Base-by-base conservation (phyloP, 1,140 invertebrate species). In the Lutraria rhynchaena region DNA sequence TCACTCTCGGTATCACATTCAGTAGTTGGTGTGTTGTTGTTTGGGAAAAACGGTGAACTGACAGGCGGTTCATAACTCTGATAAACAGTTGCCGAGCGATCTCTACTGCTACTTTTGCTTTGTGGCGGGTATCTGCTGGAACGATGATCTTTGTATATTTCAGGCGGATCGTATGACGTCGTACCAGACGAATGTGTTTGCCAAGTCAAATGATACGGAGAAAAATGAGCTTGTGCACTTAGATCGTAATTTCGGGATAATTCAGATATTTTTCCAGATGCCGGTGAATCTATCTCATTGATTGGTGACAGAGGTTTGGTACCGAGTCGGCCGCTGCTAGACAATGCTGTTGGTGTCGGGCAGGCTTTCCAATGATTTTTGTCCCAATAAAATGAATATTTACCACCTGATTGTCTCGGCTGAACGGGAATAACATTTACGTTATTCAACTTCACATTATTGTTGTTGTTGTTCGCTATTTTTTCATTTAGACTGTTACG, bases 21-120 rank as follows among this genome's bases (percentile, higher is more conserved):
- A 7, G 65, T 81, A 7, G 67, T 81, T n/a, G 78, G 78, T 2
- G 78, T 81, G 69, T 81, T 81, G 69, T 81, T 73, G 41, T 81
- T 73, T 9, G 78, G 78, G 33, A 46, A 74, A 24, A 81, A 81
- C 19, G 78, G 78, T 22, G 78, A 81, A 46, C 49, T 67, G 7
- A 33, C 51, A 2, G 33, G 11, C 17, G 76, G 65, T 49, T 80
- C 76, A n/a, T 60, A 69, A 13, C 7, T 24, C n/a, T 46, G 31
- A 44, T 22, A n/a, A 0, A 58, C 33, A n/a, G 57, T 63, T 5
- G 37, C 37, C 15, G 37, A 41, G 24, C 37, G n/a, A 1, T 44
- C 73, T 0, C 17, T 35, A 35, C 22, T 63, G 41, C 37, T 60
- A 29, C 37, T 13, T 11, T 58, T 24, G 31, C 15, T 27, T 3